Percentiles rank a stretch among this genome's conserved stretches.
Evolutionary conservation across 2,888 invertebrate genomes (phyloP).

Genomic region (Sarcophaga rosellei): DNA sequence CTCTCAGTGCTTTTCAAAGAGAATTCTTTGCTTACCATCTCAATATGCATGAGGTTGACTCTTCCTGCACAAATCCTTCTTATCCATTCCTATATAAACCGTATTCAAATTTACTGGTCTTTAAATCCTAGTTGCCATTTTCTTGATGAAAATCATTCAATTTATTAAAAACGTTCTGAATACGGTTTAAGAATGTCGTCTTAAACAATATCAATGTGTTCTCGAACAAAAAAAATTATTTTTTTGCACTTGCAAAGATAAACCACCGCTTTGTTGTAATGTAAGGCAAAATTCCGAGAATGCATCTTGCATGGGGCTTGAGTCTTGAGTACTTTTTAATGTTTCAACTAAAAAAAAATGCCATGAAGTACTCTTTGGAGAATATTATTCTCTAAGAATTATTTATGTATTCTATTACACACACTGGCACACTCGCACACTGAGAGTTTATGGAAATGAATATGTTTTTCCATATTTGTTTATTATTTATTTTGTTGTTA

Average conservation of each 20-base stretch:
- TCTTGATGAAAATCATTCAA: too few species aligned
- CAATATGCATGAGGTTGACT: too few species aligned
- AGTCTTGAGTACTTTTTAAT: conserved; percentile 4
- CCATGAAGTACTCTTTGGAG: conserved; percentile 9
- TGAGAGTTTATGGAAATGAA: conserved; percentile 8
- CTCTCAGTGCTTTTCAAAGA: too few species aligned
- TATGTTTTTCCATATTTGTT: not conserved
- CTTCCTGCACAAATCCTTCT: too few species aligned
- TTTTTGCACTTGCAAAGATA: conserved; percentile 42
- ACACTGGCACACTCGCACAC: too few species aligned
- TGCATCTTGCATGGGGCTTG: conserved; percentile 3
- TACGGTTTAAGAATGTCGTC: not conserved
- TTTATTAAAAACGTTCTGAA: too few species aligned
- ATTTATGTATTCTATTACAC: not conserved
- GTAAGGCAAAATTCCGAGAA: conserved; percentile 19
- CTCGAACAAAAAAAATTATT: not conserved
- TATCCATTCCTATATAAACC: too few species aligned
- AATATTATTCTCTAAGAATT: not conserved
- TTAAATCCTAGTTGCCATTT: too few species aligned
- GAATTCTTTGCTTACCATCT: too few species aligned
- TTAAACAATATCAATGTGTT: not conserved
- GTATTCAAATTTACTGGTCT: too few species aligned
- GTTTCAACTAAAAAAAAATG: conserved; percentile 35
- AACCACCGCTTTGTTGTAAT: conserved; percentile 30
- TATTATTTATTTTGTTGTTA: not conserved